Conservation (phyloP, 2,113 vertebrate genomes). For the Dunckerocampus dactyliophorus region DNA sequence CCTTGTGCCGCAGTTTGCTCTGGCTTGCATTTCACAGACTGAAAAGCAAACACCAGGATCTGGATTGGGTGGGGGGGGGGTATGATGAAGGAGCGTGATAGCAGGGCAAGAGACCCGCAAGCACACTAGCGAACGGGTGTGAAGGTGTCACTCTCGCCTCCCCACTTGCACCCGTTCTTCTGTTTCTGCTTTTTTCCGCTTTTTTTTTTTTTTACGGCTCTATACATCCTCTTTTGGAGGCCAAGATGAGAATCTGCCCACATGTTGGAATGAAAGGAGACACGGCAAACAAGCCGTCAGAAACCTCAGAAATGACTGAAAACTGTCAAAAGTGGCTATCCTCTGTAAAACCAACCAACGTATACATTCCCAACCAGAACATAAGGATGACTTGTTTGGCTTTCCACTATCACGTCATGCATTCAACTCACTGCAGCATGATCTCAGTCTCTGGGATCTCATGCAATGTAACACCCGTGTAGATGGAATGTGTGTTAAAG, state of each 20-base stretch:
- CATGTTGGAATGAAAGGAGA: constrained; percentile 35
- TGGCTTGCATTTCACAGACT: constrained; percentile 59
- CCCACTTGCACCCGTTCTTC: constrained; percentile 23
- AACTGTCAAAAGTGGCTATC: constrained; percentile 60
- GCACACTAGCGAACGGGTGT: constrained; percentile 63
- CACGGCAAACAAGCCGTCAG: constrained; percentile 11
- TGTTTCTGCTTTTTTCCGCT: not conserved
- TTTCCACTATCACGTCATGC: constrained; percentile 45
- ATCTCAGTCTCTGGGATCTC: constrained; percentile 22
- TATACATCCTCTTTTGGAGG: constrained; percentile 27
- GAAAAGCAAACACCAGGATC: constrained; percentile 56
- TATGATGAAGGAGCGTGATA: constrained; percentile 29
- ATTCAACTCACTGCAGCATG: constrained; percentile 32
- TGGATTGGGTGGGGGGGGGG: constrained; percentile 7
- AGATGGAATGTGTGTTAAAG: constrained; percentile 1
- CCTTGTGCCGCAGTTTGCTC: constrained; percentile 32
- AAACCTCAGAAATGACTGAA: constrained; percentile 49
- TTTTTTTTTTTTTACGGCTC: constrained; percentile 28
- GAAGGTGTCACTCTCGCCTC: constrained; percentile 59
- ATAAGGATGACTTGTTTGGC: constrained; percentile 38
- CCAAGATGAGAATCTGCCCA: constrained; percentile 17
- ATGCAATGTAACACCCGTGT: constrained; percentile 18
- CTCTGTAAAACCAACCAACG: constrained; percentile 50
- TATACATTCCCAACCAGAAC: constrained; percentile 39
- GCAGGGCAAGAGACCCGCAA: constrained; percentile 29